Conservation (phyloP, 2,888 invertebrate species). For the Nephrocerus scutellatus region DNA sequence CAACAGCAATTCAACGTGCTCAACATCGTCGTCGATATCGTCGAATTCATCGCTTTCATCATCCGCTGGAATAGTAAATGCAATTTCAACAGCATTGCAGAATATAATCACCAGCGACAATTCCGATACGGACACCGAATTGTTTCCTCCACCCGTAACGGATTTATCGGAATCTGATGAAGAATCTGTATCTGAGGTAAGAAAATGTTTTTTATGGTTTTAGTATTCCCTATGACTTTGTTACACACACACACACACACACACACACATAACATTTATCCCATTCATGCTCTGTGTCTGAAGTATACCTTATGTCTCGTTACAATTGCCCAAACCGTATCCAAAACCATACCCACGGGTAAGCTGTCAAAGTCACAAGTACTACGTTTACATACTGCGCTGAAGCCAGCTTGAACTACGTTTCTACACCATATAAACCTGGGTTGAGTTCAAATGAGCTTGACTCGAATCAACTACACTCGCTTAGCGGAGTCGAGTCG, state of each 20-base stretch:
- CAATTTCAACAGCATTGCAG: slow-evolving; percentile 40
- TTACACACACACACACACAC: slow-evolving; percentile 2
- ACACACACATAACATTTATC: slow-evolving; percentile 12
- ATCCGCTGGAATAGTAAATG: slow-evolving; percentile 41
- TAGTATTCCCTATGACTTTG: neutral
- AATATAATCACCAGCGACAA: slow-evolving; percentile 65
- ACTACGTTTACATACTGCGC: too few relatives aligned
- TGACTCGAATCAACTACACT: too few relatives aligned
- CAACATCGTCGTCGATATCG: slow-evolving; percentile 40
- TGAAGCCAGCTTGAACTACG: too few relatives aligned
- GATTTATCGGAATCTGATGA: slow-evolving; percentile 94
- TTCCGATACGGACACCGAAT: slow-evolving; percentile 80
- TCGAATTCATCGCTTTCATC: slow-evolving; percentile 41
- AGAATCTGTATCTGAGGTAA: slow-evolving; percentile 94
- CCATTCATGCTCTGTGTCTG: too few relatives aligned
- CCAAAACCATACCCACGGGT: too few relatives aligned
- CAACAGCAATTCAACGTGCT: slow-evolving; percentile 28
- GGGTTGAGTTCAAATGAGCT: too few relatives aligned
- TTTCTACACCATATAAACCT: too few relatives aligned
- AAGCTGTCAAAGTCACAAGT: too few relatives aligned
- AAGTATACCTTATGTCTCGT: too few relatives aligned
- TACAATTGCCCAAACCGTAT: too few relatives aligned
- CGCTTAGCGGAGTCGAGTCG: too few relatives aligned
- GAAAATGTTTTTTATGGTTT: slow-evolving; percentile 21
- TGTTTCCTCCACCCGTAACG: slow-evolving; percentile 74